Evolutionary conservation across 2,797 vertebrate genomes (phyloP).

Genomic region (Scomberomorus guttatus): DNA sequence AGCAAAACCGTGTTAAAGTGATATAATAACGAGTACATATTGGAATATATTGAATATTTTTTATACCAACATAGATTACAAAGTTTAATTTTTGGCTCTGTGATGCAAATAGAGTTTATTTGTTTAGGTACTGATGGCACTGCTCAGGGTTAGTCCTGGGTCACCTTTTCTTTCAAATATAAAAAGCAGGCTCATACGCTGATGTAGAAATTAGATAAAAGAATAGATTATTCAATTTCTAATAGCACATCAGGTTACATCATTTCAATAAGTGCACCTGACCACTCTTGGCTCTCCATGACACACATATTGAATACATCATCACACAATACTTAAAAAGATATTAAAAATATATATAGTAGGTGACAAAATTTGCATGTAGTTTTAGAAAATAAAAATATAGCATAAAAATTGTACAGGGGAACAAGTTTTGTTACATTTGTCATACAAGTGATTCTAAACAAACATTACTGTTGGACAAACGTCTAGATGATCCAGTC

Average conservation of each 20-base stretch:
- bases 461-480: not conserved
- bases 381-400: not conserved
- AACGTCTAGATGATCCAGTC: not conserved
- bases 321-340: not conserved
- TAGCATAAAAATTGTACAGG: not conserved
- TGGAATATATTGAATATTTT: not conserved
- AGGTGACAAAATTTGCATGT: not conserved
- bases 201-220: too few species aligned
- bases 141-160: not conserved
- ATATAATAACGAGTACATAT: not conserved
- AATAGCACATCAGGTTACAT: conserved; percentile 3
- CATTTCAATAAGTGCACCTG: not conserved
- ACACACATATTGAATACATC: not conserved
- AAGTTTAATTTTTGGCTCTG: not conserved
- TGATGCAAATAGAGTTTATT: not conserved
- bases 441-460: not conserved
- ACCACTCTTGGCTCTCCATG: not conserved
- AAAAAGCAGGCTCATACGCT: not conserved
- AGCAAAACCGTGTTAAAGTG: not conserved
- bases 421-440: not conserved
- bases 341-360: too few species aligned
- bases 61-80: not conserved
- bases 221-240: not conserved
- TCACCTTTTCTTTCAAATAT: not conserved
- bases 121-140: not conserved